phyloP scores from a whole-genome alignment of 2,888 invertebrate genomes.

The Drosophila buzzatii region DNA sequence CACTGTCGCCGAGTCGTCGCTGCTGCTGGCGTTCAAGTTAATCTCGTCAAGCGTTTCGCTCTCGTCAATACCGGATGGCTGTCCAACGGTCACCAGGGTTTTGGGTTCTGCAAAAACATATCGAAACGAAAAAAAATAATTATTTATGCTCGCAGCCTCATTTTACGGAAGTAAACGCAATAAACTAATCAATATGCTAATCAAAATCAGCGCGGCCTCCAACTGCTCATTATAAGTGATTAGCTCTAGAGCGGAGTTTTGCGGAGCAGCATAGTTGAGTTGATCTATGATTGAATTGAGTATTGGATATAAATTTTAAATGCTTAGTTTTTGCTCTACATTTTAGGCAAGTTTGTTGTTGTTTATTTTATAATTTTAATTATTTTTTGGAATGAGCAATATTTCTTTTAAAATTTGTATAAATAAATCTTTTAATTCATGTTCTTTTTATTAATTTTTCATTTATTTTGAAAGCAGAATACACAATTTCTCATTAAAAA shows the following conservation, averaged over 20 bases:
- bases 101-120: constrained; percentile 76
- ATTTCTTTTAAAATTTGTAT: no score
- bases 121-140: constrained; percentile 1
- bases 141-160: not conserved
- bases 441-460: not conserved
- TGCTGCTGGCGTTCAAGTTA: constrained; percentile 84
- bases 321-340: not conserved
- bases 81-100: constrained; percentile 83
- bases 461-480: not conserved
- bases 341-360: not conserved
- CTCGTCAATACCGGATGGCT: constrained; percentile 83
- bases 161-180: constrained; percentile 15
- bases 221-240: constrained; percentile 40
- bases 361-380: not conserved
- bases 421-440: not conserved
- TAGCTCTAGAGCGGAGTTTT: not conserved
- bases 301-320: not conserved
- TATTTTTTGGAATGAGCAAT: no score
- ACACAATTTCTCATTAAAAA: not conserved
- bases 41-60: constrained; percentile 86
- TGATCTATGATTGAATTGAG: constrained; percentile 14
- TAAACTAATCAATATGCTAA: constrained; percentile 48
- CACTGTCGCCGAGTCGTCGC: constrained; percentile 62
- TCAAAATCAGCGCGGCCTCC: constrained; percentile 37
- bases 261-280: not conserved